Conservation (phyloP, 1,140 invertebrate species). For the Notospermus geniculatus region DNA sequence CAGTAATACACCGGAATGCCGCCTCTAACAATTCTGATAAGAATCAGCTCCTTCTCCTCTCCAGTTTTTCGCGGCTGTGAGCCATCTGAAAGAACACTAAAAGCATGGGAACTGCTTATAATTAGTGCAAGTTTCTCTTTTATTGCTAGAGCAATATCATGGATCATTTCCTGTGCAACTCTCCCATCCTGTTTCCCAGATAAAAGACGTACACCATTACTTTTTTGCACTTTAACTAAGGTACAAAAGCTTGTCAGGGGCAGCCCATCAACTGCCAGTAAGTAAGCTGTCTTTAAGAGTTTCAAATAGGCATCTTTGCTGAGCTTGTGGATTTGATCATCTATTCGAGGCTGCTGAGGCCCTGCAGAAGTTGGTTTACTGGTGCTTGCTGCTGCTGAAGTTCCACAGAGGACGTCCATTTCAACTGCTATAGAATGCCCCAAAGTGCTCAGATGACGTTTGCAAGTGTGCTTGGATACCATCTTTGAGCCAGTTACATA, state of each 20-base stretch:
- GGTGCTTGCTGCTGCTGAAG: background rate
- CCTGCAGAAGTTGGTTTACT: too few species aligned
- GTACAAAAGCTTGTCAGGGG: background rate
- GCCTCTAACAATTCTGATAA: background rate
- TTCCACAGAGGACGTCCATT: background rate
- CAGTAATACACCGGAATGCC: constrained; percentile 8
- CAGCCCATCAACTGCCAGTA: background rate
- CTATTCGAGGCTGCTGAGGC: background rate
- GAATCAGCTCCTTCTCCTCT: constrained; percentile 2
- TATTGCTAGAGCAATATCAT: background rate
- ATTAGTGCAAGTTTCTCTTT: background rate
- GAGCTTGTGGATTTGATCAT: too few species aligned
- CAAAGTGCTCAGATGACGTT: background rate
- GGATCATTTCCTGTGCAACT: background rate
- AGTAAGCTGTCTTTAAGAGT: background rate
- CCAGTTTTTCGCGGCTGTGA: constrained; percentile 6
- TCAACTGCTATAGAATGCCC: background rate
- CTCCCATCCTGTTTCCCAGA: background rate
- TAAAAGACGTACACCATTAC: background rate
- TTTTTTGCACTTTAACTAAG: background rate
- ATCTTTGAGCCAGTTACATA: background rate
- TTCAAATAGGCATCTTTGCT: background rate
- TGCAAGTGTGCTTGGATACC: background rate
- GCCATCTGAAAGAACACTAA: background rate
- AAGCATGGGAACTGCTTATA: background rate